These are phyloP conservation scores for Spatulosminthurus flaviceps DNA, from an alignment of 2,888 invertebrate species.

Conservation along the genomic window DNA sequence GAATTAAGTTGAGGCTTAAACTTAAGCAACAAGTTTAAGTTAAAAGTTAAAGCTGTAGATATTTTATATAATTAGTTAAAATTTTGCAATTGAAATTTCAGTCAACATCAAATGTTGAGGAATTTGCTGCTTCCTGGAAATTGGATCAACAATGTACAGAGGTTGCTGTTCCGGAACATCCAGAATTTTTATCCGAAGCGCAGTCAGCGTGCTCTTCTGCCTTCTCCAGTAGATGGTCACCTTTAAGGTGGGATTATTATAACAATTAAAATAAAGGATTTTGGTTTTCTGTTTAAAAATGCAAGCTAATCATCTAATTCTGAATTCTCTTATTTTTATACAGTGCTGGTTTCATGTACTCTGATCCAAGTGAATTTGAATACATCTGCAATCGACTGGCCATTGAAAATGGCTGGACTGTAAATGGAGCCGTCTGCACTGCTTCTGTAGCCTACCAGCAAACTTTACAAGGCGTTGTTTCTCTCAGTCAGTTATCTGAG, in stretches of 20 bases:
- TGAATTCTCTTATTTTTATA: constrained; percentile 49
- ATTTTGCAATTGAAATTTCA: not conserved
- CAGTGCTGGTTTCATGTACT: constrained; percentile 69
- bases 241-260: constrained; percentile 42
- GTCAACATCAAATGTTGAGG: constrained; percentile 27
- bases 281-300: not conserved
- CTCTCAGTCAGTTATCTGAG: not conserved
- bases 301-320: too few relatives aligned
- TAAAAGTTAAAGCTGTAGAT: too few relatives aligned
- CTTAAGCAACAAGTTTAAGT: too few relatives aligned
- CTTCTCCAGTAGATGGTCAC: constrained; percentile 34
- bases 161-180: constrained; percentile 35
- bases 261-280: too few relatives aligned
- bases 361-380: constrained; percentile 70
- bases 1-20: too few relatives aligned
- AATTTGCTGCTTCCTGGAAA: constrained; percentile 47
- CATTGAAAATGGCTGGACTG: constrained; percentile 55
- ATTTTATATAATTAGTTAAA: not conserved
- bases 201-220: constrained; percentile 35
- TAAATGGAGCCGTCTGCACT: constrained; percentile 56
- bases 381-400: constrained; percentile 74
- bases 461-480: constrained; percentile 6
- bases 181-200: constrained; percentile 20
- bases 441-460: constrained; percentile 47
- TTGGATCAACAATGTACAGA: constrained; percentile 46